Evolutionary conservation across 2,797 vertebrate genomes (phyloP).

Genomic region (Lemur catta): DNA sequence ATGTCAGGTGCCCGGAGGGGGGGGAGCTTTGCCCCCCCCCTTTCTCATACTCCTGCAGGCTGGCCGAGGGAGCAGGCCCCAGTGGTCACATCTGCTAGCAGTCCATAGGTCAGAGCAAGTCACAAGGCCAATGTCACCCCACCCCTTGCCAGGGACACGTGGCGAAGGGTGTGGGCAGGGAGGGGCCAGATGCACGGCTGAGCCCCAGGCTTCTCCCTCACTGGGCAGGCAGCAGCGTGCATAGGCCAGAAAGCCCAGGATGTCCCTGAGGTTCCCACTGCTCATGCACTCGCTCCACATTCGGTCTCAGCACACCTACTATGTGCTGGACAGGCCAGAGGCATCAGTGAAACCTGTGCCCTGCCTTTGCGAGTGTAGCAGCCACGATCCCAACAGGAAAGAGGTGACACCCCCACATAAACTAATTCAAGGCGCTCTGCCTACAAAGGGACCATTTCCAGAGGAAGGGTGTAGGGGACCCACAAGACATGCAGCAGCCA

Average conservation of each 20-base stretch:
- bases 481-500: fast-evolving
- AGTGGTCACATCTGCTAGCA: fast-evolving
- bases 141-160: neutral
- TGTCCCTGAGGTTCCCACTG: fast-evolving
- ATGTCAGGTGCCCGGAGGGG: neutral
- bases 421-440: fast-evolving
- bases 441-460: neutral
- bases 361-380: fast-evolving
- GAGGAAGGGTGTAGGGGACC: neutral
- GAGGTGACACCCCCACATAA: fast-evolving
- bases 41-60: fast-evolving
- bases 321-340: neutral
- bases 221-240: fast-evolving
- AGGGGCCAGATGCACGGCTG: fast-evolving
- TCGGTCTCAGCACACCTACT: neutral
- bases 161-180: fast-evolving
- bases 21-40: neutral
- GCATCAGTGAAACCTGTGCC: fast-evolving
- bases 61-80: fast-evolving
- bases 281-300: fast-evolving
- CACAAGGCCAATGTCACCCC: fast-evolving
- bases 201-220: fast-evolving
- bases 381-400: neutral
- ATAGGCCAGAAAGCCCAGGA: neutral
- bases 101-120: neutral